Percentiles rank a stretch among this genome's conserved stretches.
Conservation (phyloP, 1,140 invertebrate genomes). For the Andricus grossulariae region DNA sequence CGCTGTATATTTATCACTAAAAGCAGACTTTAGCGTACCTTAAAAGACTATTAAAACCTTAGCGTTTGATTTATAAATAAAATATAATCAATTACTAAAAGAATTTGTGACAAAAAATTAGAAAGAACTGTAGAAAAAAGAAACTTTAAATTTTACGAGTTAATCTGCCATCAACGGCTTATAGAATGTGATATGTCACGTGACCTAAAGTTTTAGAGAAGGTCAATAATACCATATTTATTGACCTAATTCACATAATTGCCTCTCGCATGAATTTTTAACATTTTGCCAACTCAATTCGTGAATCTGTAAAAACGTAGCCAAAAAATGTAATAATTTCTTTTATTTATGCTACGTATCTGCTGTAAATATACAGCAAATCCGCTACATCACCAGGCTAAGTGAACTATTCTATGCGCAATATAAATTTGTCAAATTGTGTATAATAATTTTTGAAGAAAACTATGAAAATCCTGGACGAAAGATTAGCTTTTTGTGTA, state of each 20-base stretch:
- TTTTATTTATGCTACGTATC: too few species aligned
- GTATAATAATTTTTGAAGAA: too few species aligned
- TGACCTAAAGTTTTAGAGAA: constrained; percentile 45
- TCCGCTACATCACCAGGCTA: too few species aligned
- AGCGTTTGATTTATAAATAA: constrained; percentile 11
- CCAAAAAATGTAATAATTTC: too few species aligned
- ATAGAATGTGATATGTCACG: constrained; percentile 57
- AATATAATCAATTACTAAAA: neutral
- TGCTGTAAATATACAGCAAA: too few species aligned
- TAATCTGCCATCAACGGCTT: constrained; percentile 51
- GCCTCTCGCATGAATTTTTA: constrained; percentile 40
- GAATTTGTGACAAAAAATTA: constrained; percentile 31
- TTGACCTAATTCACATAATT: constrained; percentile 45
- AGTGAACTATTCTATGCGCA: too few species aligned
- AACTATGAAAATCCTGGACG: too few species aligned
- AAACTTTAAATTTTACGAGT: constrained; percentile 37
- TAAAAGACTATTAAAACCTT: neutral
- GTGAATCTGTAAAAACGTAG: neutral
- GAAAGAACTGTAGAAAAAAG: constrained; percentile 31
- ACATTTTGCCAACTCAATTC: neutral
- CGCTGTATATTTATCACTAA: constrained; percentile 12
- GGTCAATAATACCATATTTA: constrained; percentile 39
- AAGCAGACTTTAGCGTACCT: neutral
- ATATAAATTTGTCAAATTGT: too few species aligned
- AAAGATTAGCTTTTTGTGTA: too few species aligned